A percentile compares a stretch with the other conserved stretches of the same genome.
phyloP scores from a whole-genome alignment of 2,113 vertebrate genomes.

The Epinephelus fuscoguttatus region DNA sequence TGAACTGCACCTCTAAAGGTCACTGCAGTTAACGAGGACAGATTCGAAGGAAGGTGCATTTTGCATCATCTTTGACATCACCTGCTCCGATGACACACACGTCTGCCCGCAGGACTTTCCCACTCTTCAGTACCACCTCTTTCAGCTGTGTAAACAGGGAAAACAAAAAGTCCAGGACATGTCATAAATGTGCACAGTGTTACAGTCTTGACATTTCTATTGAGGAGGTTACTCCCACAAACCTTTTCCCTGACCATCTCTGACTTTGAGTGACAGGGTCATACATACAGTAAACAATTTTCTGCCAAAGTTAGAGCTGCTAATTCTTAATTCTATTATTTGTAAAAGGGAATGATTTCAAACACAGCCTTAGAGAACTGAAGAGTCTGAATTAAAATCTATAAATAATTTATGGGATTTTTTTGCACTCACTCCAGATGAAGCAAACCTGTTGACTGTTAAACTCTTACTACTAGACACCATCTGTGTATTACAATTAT shows the following conservation, averaged over 20 bases:
- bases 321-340: background rate
- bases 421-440: background rate
- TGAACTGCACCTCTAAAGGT: no score
- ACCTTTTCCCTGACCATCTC: background rate
- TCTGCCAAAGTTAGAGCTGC: background rate
- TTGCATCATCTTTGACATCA: constrained; percentile 74
- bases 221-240: background rate
- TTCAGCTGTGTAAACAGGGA: constrained; percentile 87
- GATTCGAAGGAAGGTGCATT: background rate
- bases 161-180: constrained; percentile 20
- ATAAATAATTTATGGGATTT: background rate
- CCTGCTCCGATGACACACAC: constrained; percentile 96
- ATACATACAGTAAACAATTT: background rate
- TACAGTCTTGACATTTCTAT: background rate
- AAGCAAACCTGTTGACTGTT: background rate
- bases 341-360: background rate
- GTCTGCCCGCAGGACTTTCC: constrained; percentile 94
- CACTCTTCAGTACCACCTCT: constrained; percentile 98
- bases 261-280: background rate
- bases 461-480: background rate
- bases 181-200: background rate
- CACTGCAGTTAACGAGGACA: background rate
- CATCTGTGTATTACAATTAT: no score
- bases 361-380: background rate
- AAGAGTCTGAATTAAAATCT: background rate